phyloP scores from a whole-genome alignment of 2,888 invertebrate species.

The Apamea epomidion region DNA sequence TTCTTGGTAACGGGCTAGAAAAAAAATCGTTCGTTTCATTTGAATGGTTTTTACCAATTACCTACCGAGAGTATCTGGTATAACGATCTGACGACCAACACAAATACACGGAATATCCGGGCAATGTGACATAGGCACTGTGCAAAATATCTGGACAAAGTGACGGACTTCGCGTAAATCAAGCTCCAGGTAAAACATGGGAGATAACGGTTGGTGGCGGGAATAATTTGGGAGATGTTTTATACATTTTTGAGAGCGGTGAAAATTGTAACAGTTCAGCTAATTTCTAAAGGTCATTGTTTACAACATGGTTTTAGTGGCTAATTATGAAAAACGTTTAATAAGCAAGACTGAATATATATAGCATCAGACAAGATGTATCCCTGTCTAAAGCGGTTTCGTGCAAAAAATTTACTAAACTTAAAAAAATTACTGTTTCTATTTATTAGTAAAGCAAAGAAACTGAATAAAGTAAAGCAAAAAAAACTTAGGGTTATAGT shows the following conservation, averaged over 20 bases:
- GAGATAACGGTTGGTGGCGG: neutral
- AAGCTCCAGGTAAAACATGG: neutral
- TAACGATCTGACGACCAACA: neutral
- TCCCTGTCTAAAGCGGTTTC: neutral
- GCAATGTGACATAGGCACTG: neutral
- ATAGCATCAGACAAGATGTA: neutral
- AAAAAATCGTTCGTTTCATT: constrained; percentile 10
- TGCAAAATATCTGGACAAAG: neutral
- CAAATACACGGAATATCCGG: neutral
- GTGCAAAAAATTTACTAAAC: neutral
- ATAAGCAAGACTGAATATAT: neutral
- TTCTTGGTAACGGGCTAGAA: constrained; percentile 9
- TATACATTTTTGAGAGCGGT: constrained; percentile 40
- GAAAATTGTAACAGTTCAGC: neutral
- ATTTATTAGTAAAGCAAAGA: too few species aligned
- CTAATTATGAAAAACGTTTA: neutral
- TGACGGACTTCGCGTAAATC: neutral
- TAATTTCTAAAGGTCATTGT: neutral
- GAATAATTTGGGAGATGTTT: neutral
- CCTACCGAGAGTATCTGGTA: too few species aligned
- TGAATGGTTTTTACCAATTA: constrained; percentile 33
- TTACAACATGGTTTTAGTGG: too few species aligned
- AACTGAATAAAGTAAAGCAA: neutral
- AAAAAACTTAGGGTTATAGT: neutral
- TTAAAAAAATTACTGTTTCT: neutral